Percentiles rank a stretch among this genome's conserved stretches.
phyloP scores from a whole-genome alignment of 2,888 invertebrate species.

The Tortrix viridana region DNA sequence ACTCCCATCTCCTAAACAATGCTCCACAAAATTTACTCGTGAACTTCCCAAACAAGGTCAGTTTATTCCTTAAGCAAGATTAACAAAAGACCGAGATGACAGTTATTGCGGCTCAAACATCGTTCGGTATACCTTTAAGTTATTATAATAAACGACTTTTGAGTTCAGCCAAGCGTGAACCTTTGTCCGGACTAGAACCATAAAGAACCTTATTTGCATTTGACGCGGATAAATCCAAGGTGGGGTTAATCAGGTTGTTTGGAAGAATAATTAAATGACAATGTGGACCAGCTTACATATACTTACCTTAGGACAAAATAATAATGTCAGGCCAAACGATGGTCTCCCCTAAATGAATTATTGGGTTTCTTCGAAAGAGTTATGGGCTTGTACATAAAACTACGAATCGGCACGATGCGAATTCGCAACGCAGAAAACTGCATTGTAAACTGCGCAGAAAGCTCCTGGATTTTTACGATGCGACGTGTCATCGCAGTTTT shows the following conservation, averaged over 20 bases:
- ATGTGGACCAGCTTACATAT: no score
- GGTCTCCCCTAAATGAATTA: no score
- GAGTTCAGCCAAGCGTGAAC: conserved; percentile 19
- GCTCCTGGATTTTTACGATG: no score
- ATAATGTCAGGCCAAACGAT: no score
- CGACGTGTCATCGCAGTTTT: no score
- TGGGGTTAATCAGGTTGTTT: conserved; percentile 5
- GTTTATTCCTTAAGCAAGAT: conserved; percentile 24
- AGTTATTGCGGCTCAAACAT: conserved; percentile 28
- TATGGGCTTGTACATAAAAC: no score
- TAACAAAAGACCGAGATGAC: conserved; percentile 33
- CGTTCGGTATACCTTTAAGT: conserved; percentile 18
- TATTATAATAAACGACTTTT: conserved; percentile 27
- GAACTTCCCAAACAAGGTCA: conserved; percentile 14
- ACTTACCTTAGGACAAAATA: no score
- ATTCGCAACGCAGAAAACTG: no score
- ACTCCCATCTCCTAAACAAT: conserved; percentile 1
- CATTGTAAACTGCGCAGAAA: no score
- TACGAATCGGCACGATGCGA: no score
- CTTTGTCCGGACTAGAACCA: conserved; percentile 1
- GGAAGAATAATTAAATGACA: not conserved
- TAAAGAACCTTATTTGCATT: conserved; percentile 27
- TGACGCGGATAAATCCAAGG: conserved; percentile 11
- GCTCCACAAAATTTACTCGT: conserved; percentile 8
- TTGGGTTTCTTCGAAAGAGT: no score